A percentile compares a stretch with the other conserved stretches of the same genome.
phyloP scores from a whole-genome alignment of 2,888 invertebrate genomes.

The Parapristionchus giblindavisi region DNA sequence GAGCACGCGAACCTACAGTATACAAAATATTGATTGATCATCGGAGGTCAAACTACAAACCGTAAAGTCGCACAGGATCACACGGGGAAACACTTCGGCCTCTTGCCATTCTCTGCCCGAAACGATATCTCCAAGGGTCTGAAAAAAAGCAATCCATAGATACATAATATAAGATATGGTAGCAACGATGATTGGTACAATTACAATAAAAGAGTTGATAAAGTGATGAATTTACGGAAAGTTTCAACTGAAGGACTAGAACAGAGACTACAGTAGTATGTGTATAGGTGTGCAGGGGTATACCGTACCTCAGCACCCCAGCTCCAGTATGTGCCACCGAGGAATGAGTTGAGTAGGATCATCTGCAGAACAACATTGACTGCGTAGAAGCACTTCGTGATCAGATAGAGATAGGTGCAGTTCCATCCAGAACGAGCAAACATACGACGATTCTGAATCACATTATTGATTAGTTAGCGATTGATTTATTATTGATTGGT shows the following conservation, averaged over 20 bases:
- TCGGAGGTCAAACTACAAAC: conserved; percentile 38
- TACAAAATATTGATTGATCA: background rate
- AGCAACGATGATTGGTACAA: no score
- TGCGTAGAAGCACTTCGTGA: conserved; percentile 70
- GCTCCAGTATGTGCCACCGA: conserved; percentile 64
- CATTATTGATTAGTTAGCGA: background rate
- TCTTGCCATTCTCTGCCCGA: conserved; percentile 69
- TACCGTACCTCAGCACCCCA: conserved; percentile 55
- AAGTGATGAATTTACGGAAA: no score
- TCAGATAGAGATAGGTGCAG: conserved; percentile 69
- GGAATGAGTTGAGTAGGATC: conserved; percentile 70
- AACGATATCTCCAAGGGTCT: conserved; percentile 50
- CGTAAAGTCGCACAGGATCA: conserved; percentile 70
- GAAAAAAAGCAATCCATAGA: background rate
- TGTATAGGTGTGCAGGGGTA: no score
- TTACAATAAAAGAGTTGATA: no score
- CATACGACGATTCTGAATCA: conserved; percentile 21
- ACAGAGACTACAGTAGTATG: no score
- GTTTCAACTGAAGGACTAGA: no score
- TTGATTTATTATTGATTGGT: no score
- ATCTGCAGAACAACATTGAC: conserved; percentile 71
- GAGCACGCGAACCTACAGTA: conserved; percentile 48
- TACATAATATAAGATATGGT: background rate
- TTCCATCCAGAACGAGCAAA: conserved; percentile 55
- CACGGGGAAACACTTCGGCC: conserved; percentile 71